A percentile compares a stretch with the other conserved stretches of the same genome.
Conservation (phyloP, 2,797 vertebrate species). For the Betta splendens region DNA sequence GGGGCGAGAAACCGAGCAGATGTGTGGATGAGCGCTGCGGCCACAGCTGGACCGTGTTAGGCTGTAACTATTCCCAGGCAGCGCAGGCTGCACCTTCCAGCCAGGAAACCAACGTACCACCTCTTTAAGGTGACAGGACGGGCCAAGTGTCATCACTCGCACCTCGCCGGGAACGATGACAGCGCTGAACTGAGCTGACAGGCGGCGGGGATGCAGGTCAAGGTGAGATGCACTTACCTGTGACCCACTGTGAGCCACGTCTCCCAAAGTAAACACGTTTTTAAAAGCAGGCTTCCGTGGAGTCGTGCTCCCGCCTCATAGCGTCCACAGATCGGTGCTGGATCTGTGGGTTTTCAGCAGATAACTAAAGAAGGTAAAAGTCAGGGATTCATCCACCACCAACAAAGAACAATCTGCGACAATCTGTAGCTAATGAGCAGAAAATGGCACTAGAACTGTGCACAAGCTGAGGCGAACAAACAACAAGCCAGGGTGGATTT, state of each 20-base stretch:
- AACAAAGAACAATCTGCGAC: conserved; percentile 7
- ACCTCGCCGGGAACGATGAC: conserved; percentile 47
- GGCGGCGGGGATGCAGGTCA: conserved; percentile 59
- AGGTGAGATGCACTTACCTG: conserved; percentile 56
- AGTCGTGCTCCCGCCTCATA: conserved; percentile 13
- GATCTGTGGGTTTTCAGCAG: conserved; percentile 24
- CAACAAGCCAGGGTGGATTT: conserved; percentile 25
- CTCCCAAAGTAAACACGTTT: too few species aligned
- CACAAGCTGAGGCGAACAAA: conserved; percentile 32
- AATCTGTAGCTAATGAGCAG: conserved; percentile 32
- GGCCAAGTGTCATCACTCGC: conserved; percentile 52
- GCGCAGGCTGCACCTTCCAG: conserved; percentile 40
- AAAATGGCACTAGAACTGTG: conserved; percentile 20
- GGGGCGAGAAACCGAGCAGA: conserved; percentile 26
- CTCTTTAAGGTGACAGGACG: conserved; percentile 48
- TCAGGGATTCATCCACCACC: neutral
- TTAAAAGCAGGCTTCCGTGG: conserved; percentile 23
- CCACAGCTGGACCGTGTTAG: conserved; percentile 34
- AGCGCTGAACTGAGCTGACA: conserved; percentile 34
- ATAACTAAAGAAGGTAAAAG: conserved; percentile 13
- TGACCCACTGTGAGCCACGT: conserved; percentile 47
- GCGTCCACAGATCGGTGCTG: conserved; percentile 12
- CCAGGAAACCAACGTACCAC: conserved; percentile 41
- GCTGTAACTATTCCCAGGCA: conserved; percentile 31
- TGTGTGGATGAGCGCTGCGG: conserved; percentile 38